phyloP scores from a whole-genome alignment of 1,140 invertebrate species.

The Heterodera schachtii region DNA sequence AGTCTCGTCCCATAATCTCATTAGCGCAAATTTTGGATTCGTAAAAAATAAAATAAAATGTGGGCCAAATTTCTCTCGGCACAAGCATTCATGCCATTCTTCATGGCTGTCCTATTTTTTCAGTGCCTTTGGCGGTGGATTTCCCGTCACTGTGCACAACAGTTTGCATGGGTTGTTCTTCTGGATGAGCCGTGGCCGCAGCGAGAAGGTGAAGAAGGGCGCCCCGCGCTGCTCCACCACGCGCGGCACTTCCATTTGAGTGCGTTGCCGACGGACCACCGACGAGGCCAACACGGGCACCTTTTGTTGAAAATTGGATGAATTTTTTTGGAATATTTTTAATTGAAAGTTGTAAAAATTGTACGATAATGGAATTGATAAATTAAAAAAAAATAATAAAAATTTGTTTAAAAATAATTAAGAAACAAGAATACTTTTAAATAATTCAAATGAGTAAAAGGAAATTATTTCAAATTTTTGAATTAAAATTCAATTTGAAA shows the following conservation, averaged over 20 bases:
- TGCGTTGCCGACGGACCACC: slow-evolving; percentile 1
- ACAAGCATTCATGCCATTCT: no score
- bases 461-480: no score
- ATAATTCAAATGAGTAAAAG: no score
- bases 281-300: slow-evolving; percentile 13
- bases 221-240: slow-evolving; percentile 68
- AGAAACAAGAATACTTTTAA: background rate
- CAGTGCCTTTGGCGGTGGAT: slow-evolving; percentile 83
- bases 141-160: slow-evolving; percentile 90
- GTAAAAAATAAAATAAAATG: no score
- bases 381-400: background rate
- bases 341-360: no score
- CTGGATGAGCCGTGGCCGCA: slow-evolving; percentile 95
- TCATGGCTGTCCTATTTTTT: slow-evolving; percentile 27
- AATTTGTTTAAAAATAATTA: background rate
- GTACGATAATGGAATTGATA: no score
- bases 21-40: no score
- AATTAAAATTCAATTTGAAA: no score
- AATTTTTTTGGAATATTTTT: no score
- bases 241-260: slow-evolving; percentile 38
- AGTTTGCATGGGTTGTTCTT: slow-evolving; percentile 78
- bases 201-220: slow-evolving; percentile 92
- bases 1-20: no score
- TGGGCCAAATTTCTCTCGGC: no score
- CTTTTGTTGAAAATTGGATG: slow-evolving; percentile 7